Evolutionary conservation across 2,888 invertebrate species (phyloP).

Genomic region (Heliconius erato): DNA sequence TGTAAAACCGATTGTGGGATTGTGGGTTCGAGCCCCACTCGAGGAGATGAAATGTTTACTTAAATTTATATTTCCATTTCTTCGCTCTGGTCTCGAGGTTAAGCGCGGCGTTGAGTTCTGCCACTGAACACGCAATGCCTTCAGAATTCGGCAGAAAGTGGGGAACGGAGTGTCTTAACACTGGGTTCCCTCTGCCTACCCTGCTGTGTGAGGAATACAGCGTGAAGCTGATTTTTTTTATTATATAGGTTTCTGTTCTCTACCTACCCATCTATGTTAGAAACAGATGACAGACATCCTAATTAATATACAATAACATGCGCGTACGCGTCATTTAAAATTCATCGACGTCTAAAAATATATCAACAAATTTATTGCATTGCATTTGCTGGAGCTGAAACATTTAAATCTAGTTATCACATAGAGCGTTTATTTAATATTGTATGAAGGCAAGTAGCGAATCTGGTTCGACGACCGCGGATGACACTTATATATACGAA

Average conservation of each 20-base stretch:
- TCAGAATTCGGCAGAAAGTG: too few relatives aligned
- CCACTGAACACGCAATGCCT: too few relatives aligned
- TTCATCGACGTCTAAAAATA: conserved; percentile 6
- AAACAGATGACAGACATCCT: not conserved
- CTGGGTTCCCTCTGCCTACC: too few relatives aligned
- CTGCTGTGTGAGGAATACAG: too few relatives aligned
- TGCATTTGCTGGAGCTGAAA: conserved; percentile 30
- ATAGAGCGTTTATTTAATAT: conserved; percentile 52
- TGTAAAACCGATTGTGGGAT: too few relatives aligned
- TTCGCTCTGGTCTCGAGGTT: too few relatives aligned
- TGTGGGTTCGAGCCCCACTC: too few relatives aligned
- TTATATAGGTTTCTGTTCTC: not conserved
- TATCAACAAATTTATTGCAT: not conserved
- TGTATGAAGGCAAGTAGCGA: conserved; percentile 52
- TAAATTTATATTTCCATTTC: too few relatives aligned
- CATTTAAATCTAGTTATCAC: conserved; percentile 50
- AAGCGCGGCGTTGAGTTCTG: too few relatives aligned
- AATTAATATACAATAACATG: not conserved
- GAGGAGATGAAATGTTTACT: too few relatives aligned
- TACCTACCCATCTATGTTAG: not conserved
- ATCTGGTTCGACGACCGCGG: conserved; percentile 57
- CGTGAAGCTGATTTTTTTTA: not conserved
- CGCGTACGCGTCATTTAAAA: not conserved
- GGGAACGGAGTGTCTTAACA: too few relatives aligned
- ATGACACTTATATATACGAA: conserved; percentile 57